Evolutionary conservation across 2,888 invertebrate genomes (phyloP), one percentile per base, ranked within the genome.

Genomic region (Nemapogon koenigi): DNA sequence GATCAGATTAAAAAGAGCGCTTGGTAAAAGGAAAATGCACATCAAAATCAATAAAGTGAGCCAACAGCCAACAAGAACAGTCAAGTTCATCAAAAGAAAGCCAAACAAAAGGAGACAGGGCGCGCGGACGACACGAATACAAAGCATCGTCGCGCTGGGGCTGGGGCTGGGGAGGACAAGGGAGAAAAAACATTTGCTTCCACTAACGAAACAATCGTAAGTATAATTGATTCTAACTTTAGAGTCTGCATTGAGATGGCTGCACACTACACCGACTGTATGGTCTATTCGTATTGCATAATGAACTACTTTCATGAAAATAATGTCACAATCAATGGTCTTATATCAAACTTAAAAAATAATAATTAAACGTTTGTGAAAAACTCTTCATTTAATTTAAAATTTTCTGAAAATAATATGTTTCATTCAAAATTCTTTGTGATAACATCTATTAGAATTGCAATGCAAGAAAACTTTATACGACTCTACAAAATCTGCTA

Each of bases 161-260:
- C 30, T 40, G 40, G 39, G 28, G 13, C 19, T 16, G 17, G 11
- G 26, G 25, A 41, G 42, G 39, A 25, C 41, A 40, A 40, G 41
- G 47, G 51, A 57, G 57, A 66, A 66, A 69, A 72, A 71, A 67
- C 64, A 66, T 66, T 68, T 59, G 67, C 63, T 62, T 56, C 63
- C 53, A 62, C 67, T 72, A 75, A 73, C 75, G 75, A 76, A 76
- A 75, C 73, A 75, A 76, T 75, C 61, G 71, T 69, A 56, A 50
- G 64, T 70, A 73, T 75, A 75, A 76, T 76, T 76, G 75, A 73
- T 75, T 76, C 72, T 62, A 72, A 70, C 62, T 66, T 64, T 39
- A 27, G 26, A 39, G 33, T 27, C 27, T 22, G 11, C 35, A 13
- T 11, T 6, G 4, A 14, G 6, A 14, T 7, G 22, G 22, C 7